Evolutionary conservation across 2,888 invertebrate species (phyloP).

Genomic region (Pollenia angustigena): DNA sequence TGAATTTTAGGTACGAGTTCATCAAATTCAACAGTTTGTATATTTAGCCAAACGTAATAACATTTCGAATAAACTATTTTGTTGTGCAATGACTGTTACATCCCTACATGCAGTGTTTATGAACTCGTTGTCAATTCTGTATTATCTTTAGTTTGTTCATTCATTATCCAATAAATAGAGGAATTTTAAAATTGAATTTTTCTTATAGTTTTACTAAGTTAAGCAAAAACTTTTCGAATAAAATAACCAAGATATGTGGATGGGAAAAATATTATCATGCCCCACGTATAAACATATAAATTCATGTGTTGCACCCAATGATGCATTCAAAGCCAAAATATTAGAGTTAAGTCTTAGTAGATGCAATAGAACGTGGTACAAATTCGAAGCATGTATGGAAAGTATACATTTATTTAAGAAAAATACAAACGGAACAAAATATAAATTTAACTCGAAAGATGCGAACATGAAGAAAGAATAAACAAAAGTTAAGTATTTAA

Average conservation of each 20-base stretch:
- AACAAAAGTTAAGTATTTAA: slow-evolving; percentile 34
- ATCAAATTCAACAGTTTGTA: slow-evolving; percentile 41
- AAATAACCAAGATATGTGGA: slow-evolving; percentile 17
- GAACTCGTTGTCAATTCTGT: slow-evolving; percentile 23
- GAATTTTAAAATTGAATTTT: slow-evolving; percentile 8
- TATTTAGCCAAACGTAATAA: slow-evolving; percentile 25
- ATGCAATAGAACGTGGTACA: slow-evolving; percentile 27
- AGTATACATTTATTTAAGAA: slow-evolving; percentile 18
- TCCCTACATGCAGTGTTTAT: slow-evolving; percentile 16
- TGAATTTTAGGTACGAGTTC: slow-evolving; percentile 31
- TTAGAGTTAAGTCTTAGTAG: slow-evolving; percentile 13
- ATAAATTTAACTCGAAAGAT: slow-evolving; percentile 18
- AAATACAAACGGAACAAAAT: neutral
- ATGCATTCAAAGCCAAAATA: slow-evolving; percentile 3
- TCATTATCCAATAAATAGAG: slow-evolving; percentile 32
- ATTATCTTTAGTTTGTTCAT: slow-evolving; percentile 29
- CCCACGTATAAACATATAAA: neutral
- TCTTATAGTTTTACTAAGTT: slow-evolving; percentile 32
- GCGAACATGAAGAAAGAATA: slow-evolving; percentile 20
- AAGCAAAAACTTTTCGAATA: slow-evolving; percentile 7
- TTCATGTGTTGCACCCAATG: neutral
- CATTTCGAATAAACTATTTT: slow-evolving; percentile 28
- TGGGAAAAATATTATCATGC: slow-evolving; percentile 6
- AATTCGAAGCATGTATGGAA: slow-evolving; percentile 28
- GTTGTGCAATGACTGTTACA: slow-evolving; percentile 9